These are phyloP conservation scores for Echinops telfairi DNA, from an alignment of 2,113 vertebrate genomes.

Conservation along the genomic window DNA sequence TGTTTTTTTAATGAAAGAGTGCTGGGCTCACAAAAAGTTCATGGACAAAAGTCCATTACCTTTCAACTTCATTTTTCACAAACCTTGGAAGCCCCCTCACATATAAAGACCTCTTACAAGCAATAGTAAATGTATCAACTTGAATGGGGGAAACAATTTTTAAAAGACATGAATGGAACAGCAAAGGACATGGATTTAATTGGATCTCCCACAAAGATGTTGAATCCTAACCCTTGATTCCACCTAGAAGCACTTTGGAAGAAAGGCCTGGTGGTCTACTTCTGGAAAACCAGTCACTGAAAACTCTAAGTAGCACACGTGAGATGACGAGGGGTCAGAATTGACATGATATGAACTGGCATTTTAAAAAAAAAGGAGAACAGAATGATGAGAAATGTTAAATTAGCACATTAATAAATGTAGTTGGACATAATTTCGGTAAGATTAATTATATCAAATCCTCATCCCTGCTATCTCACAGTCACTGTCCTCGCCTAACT, in stretches of 20 bases:
- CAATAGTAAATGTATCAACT: neutral
- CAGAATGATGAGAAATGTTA: neutral
- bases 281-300: neutral
- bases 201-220: neutral
- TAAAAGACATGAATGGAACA: neutral
- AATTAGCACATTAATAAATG: neutral
- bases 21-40: too few species aligned
- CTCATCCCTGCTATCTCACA: neutral
- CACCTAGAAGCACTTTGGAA: neutral
- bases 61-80: too few species aligned
- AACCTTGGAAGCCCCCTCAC: too few species aligned
- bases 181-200: neutral
- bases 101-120: slow-evolving; percentile 1
- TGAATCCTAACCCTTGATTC: neutral
- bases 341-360: neutral
- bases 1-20: neutral
- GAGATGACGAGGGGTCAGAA: neutral
- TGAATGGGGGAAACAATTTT: neutral
- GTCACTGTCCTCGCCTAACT: neutral
- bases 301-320: neutral
- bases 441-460: neutral
- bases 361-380: slow-evolving; percentile 22
- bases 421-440: neutral
- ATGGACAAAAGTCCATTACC: too few species aligned
- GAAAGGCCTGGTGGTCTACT: neutral